A percentile compares a stretch with the other conserved stretches of the same genome.
phyloP scores from a whole-genome alignment of 2,888 invertebrate species.

The Drosophila fungiperda region DNA sequence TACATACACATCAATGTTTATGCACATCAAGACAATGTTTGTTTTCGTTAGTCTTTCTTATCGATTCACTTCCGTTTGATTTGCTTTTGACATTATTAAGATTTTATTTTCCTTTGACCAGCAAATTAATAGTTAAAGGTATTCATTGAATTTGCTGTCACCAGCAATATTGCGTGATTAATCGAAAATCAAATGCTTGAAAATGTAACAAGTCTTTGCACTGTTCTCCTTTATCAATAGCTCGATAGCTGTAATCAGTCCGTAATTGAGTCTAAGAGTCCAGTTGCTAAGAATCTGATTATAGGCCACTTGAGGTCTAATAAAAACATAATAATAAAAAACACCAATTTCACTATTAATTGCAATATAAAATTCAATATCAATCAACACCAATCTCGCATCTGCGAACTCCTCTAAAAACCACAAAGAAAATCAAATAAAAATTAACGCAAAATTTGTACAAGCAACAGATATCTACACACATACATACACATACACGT shows the following conservation, averaged over 20 bases:
- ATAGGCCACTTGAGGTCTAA: background rate
- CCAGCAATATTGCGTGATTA: background rate
- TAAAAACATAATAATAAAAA: background rate
- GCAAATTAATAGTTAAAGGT: constrained; percentile 29
- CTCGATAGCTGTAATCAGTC: background rate
- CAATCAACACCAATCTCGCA: constrained; percentile 51
- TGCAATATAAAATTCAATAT: constrained; percentile 5
- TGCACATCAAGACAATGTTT: constrained; percentile 13
- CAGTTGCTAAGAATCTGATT: background rate
- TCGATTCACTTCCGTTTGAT: constrained; percentile 72
- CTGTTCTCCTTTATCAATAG: background rate
- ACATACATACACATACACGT: background rate
- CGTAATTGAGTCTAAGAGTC: background rate
- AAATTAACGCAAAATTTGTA: constrained; percentile 49
- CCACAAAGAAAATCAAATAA: constrained; percentile 37
- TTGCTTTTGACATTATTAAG: constrained; percentile 42
- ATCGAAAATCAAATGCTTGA: background rate
- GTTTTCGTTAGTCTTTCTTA: constrained; percentile 48
- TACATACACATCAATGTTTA: constrained; percentile 8
- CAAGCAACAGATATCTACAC: constrained; percentile 37
- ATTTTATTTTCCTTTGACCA: constrained; percentile 12
- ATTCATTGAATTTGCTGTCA: constrained; percentile 21
- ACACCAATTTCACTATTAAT: background rate
- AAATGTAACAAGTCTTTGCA: background rate
- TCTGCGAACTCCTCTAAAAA: constrained; percentile 33